Evolutionary conservation across 2,113 vertebrate species (phyloP), one percentile per base, ranked within the genome.

Genomic region (Trochalopteron elliotii): DNA sequence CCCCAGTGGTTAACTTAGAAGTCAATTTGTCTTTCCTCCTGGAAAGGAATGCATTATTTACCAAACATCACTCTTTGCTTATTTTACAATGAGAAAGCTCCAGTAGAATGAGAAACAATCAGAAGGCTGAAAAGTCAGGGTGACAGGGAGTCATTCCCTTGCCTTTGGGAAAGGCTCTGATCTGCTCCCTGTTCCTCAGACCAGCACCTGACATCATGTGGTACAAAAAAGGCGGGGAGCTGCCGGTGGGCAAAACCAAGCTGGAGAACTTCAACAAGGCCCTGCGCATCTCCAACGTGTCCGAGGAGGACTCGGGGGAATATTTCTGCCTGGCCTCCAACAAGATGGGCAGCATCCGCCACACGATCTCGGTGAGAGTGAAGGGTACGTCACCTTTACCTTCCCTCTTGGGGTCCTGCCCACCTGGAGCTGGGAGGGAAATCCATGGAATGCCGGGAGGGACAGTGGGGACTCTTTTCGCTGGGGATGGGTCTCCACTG

Each of bases 291-390:
- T 93, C 97, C 83, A 98, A 98, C 1, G 98, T 99, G 76, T 99
- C 99, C 0, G 99, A 99, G 96, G 99, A 99, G 85, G 99, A 99
- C 45, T 98, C 98, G 0, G 99, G 99, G 57, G 99, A 99, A 33
- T 99, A 99, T 65, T 98, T 98, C 85, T 99, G 99, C 98, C 98
- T 99, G 98, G 99, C 99, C 8, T 99, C 98, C 47, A 99, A 99
- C 97, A 99, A 98, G 90, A 98, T 99, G 91, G 99, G 99, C 96
- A 99, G 98, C 96, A 99, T 98, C 90, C 98, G 98, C 59, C 99
- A 99, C 98, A 98, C 98, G 70, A 99, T 99, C 98, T 98, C 97
- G 83, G 99, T 99, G 91, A 98, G 99, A 97, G 99, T 99, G 91
- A 99, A 99, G 99, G 99, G 99, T 99, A 97, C 98, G 98, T 96